A percentile compares a stretch with the other conserved stretches of the same genome.
Evolutionary conservation across 2,797 vertebrate genomes (phyloP).

Genomic region (Crypturellus tataupa): DNA sequence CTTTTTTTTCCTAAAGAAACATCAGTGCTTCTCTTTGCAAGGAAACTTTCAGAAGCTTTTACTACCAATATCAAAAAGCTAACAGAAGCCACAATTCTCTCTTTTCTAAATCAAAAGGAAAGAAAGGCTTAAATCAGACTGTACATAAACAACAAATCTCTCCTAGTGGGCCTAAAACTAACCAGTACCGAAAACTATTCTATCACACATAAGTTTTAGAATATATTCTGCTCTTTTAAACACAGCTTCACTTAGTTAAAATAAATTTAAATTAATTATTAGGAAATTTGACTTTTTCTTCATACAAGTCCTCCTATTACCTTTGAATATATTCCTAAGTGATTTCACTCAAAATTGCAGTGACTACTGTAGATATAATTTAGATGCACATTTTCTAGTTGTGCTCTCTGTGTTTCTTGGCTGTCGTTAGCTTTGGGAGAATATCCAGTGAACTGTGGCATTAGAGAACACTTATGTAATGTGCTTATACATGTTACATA

Average conservation of each 20-base stretch:
- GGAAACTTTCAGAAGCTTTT: neutral
- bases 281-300: neutral
- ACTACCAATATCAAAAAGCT: neutral
- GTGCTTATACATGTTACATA: conserved; percentile 51
- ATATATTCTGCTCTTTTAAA: neutral
- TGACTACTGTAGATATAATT: neutral
- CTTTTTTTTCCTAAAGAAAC: neutral
- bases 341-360: neutral
- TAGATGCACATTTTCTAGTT: neutral
- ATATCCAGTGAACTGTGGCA: conserved; percentile 15
- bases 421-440: conserved; percentile 11
- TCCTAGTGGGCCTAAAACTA: neutral
- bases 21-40: neutral
- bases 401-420: neutral
- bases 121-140: neutral
- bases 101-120: neutral
- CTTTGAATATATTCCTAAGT: neutral
- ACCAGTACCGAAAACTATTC: neutral
- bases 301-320: neutral
- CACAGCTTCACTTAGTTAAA: neutral
- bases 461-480: conserved; percentile 43
- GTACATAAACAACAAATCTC: neutral
- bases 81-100: neutral
- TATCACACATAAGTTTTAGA: neutral
- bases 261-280: neutral